Evolutionary conservation across 2,797 vertebrate species (phyloP).

Genomic region (Chaunax sp.): DNA sequence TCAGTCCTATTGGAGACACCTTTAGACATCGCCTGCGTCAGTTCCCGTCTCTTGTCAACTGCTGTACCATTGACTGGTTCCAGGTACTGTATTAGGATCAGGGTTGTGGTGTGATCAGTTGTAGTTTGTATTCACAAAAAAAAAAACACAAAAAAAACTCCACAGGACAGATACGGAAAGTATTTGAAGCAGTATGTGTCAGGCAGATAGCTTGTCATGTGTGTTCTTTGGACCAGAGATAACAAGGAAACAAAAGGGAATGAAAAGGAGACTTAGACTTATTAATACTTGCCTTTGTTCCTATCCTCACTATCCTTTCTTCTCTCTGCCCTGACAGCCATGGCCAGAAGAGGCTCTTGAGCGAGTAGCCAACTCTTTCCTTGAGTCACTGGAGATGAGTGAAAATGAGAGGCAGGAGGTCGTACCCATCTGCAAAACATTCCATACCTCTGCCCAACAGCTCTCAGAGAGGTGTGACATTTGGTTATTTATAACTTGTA

Average conservation of each 20-base stretch:
- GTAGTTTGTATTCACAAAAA: neutral
- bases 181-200: too few relatives aligned
- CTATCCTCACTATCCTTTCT: neutral
- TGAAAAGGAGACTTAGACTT: neutral
- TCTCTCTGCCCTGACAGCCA: conserved; percentile 77
- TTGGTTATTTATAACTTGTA: conserved; percentile 2
- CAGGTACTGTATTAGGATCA: conserved; percentile 83
- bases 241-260: neutral
- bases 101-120: neutral
- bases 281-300: neutral
- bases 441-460: conserved; percentile 91
- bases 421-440: conserved; percentile 93
- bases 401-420: conserved; percentile 87
- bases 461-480: conserved; percentile 88
- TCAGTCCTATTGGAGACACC: conserved; percentile 95
- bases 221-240: neutral
- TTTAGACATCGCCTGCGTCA: conserved; percentile 95
- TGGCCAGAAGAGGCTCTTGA: conserved; percentile 99
- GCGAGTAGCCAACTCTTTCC: conserved; percentile 92
- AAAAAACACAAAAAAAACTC: neutral
- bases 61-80: conserved; percentile 99
- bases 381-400: conserved; percentile 90
- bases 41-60: conserved; percentile 97
- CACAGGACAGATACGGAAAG: neutral
- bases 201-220: too few relatives aligned